Base-by-base conservation (phyloP, 2,888 invertebrate genomes). In the Ornithoptera alexandrae region DNA sequence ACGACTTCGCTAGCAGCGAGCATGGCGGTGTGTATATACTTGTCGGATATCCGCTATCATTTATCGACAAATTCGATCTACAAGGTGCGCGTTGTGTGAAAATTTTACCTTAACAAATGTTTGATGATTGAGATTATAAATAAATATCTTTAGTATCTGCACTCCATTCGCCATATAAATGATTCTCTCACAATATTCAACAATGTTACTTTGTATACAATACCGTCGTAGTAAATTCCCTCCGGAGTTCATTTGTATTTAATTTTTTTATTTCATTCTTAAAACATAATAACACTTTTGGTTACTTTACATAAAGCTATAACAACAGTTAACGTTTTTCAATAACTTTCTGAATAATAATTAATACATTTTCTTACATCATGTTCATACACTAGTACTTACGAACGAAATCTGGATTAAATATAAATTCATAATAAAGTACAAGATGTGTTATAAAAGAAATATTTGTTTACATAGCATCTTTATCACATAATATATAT, bases 271-370 rank as follows among this genome's bases (percentile, higher is more conserved):
- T 70, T 75, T 77, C 74, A 79, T 78, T 82, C 86, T 87, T 90
- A 89, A 87, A 90, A 90, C 89, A 87, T 89, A 90, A 89, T 89
- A 91, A 91, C 91, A 90, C 89, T 88, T 91, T 92, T 89, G 91
- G 90, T 90, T 89, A 88, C 57, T 88, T 84, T 84, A 86, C 87
- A 88, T 90, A 92, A 89, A 91, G 89, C 90, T 92, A 86, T 89
- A 91, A 90, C 90, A 91, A 91, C 88, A 90, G 87, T 90, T 75
- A 90, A 90, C 88, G 85, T 86, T 85, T 80, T 82, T 84, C 78
- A 79, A 84, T 88, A 85, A 84, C 81, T 85, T 84, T 85, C 76
- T 82, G 83, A 84, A 81, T 84, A 82, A 78, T 80, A 74, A 80
- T 80, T 78, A 83, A 81, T 83, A 84, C 83, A 80, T 85, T 83